Evolutionary conservation across 1,140 invertebrate species (phyloP).

Genomic region (Meloidogyne chitwoodi): DNA sequence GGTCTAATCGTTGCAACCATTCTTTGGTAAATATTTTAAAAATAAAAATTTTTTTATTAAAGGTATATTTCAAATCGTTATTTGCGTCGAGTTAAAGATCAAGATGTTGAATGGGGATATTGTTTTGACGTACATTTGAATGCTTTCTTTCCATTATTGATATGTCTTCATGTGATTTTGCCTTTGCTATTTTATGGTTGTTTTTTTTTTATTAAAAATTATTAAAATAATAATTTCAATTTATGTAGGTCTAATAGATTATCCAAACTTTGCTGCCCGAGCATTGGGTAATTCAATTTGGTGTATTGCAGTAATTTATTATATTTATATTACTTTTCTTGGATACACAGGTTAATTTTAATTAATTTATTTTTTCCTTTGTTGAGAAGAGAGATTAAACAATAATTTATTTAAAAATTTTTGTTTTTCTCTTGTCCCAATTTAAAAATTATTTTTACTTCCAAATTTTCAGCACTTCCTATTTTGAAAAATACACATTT

Average conservation of each 20-base stretch:
- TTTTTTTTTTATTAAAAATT: slow-evolving; percentile 10
- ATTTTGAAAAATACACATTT: slow-evolving; percentile 76
- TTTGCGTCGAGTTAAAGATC: slow-evolving; percentile 72
- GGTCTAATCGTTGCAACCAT: slow-evolving; percentile 82
- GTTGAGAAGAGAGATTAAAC: too few species aligned
- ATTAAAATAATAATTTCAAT: not conserved
- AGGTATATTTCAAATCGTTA: slow-evolving; percentile 85
- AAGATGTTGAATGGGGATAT: slow-evolving; percentile 89
- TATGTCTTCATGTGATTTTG: slow-evolving; percentile 83
- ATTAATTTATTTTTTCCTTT: slow-evolving; percentile 10
- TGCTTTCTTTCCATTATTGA: slow-evolving; percentile 89
- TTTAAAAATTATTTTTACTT: too few species aligned
- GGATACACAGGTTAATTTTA: slow-evolving; percentile 88
- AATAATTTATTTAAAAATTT: too few species aligned
- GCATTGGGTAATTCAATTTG: slow-evolving; percentile 89
- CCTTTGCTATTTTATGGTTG: slow-evolving; percentile 54
- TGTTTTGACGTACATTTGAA: slow-evolving; percentile 97
- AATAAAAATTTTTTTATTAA: slow-evolving; percentile 45
- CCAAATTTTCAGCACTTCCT: slow-evolving; percentile 75
- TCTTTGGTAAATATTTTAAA: slow-evolving; percentile 72
- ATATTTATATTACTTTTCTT: slow-evolving; percentile 93
- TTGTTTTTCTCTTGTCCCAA: too few species aligned
- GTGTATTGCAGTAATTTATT: slow-evolving; percentile 84
- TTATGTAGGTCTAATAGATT: slow-evolving; percentile 47
- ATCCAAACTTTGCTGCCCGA: slow-evolving; percentile 66